Base-by-base conservation (phyloP, 2,888 invertebrate species). In the Elmis aenea region DNA sequence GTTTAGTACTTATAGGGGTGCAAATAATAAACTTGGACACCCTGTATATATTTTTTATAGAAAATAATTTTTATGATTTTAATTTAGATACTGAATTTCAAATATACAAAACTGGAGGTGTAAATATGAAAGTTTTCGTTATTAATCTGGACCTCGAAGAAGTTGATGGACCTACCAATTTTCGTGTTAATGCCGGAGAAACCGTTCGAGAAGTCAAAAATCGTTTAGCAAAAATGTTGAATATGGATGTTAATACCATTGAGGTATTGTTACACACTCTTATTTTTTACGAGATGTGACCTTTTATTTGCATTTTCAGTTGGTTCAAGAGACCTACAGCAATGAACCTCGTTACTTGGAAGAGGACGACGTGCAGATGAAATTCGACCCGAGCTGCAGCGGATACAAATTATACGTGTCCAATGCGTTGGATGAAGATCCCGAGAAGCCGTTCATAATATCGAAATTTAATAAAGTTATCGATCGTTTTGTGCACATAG, bases 131-230 rank as follows among this genome's bases (percentile, higher is more conserved):
- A 64, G 77, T 83, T 2, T 81, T 73, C 57, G 64, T 73, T 30
- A 73, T 84, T 24, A 75, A 83, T 61, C 56, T 81, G 30, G 68
- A 73, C 27, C 72, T 69, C 13, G 78, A 77, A 57, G 77, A 79
- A 39, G 69, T 76, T 36, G 72, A 78, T 46, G 79, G 79, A 15
- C 80, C 82, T 13, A 68, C 72, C 46, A 69, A 68, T 50, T 70
- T 85, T 5, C 70, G 82, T 42, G 76, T 77, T 13, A 72, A 74
- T 50, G 64, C 71, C 15, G 68, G 68, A 26, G 75, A 78, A 48
- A 76, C 76, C 11, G 72, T 77, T 9, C 65, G 63, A 15, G 74
- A 74, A 26, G 70, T 82, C 39, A 80, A 79, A 54, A 63, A 67
- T 33, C 70, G 75, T 31, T 64, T 85, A 38, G 70, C 70, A 11